These are phyloP conservation scores for Mystacornis crossleyi DNA, from an alignment of 2,113 vertebrate species.

Conservation along the genomic window DNA sequence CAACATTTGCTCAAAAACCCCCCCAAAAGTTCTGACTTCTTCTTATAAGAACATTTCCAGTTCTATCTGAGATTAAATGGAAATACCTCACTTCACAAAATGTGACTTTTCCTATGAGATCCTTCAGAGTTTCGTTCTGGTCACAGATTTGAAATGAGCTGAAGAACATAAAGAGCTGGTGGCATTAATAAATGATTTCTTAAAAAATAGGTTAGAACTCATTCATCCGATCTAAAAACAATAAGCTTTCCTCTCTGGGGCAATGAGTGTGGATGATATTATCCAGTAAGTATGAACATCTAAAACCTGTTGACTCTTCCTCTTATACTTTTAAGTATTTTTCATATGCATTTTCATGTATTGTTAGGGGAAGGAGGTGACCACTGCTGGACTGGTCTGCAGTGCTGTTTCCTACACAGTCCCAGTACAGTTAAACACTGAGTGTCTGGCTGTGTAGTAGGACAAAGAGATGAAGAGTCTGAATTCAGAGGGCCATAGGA, in stretches of 20 bases:
- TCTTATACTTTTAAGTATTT: neutral
- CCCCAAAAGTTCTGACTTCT: neutral
- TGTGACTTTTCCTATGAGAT: neutral
- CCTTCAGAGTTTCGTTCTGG: neutral
- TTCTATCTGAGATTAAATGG: neutral
- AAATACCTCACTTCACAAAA: neutral
- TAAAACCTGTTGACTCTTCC: neutral
- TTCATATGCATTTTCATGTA: neutral
- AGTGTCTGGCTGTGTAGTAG: neutral
- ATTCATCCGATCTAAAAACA: neutral
- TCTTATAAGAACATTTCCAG: neutral
- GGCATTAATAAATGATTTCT: neutral
- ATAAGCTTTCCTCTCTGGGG: neutral
- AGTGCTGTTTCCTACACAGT: neutral
- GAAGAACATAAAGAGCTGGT: neutral
- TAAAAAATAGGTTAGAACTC: neutral
- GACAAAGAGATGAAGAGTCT: neutral
- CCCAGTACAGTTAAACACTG: neutral
- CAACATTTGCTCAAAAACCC: neutral
- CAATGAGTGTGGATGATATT: neutral
- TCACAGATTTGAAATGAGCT: neutral
- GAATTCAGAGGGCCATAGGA: neutral
- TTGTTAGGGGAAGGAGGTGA: neutral
- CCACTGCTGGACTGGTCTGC: neutral
- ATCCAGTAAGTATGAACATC: neutral